A percentile compares a stretch with the other conserved stretches of the same genome.
Conservation (phyloP, 2,888 invertebrate species). For the Petrophora chlorosata region DNA sequence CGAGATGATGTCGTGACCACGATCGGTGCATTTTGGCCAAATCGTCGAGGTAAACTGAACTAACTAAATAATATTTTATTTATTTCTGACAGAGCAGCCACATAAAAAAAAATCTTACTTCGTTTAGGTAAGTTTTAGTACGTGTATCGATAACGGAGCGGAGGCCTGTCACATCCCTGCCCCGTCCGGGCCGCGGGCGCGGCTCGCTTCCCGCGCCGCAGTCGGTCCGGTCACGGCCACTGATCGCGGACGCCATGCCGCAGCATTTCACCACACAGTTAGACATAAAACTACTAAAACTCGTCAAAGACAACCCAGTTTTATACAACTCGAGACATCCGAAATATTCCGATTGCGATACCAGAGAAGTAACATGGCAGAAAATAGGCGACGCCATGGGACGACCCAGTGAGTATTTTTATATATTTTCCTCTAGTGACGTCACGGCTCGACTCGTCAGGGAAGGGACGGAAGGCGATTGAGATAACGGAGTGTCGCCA, state of each 20-base stretch:
- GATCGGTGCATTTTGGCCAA: too few species aligned
- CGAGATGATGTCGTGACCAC: too few species aligned
- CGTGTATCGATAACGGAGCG: constrained; percentile 28
- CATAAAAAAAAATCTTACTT: neutral
- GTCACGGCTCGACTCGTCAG: constrained; percentile 2
- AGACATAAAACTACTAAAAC: constrained; percentile 59
- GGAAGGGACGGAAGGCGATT: neutral
- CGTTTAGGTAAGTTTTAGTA: neutral
- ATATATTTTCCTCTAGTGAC: constrained; percentile 9
- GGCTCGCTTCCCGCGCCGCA: constrained; percentile 30
- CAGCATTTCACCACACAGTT: constrained; percentile 64
- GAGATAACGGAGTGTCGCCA: neutral
- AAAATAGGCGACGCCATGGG: constrained; percentile 66
- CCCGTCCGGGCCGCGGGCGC: constrained; percentile 19
- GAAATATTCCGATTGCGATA: constrained; percentile 63
- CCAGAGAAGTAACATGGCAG: constrained; percentile 72
- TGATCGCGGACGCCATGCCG: constrained; percentile 56
- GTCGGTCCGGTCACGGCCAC: constrained; percentile 24
- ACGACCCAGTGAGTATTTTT: constrained; percentile 62
- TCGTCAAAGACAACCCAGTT: constrained; percentile 64
- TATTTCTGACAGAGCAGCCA: too few species aligned
- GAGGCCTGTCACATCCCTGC: constrained; percentile 20
- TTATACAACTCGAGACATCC: constrained; percentile 63
- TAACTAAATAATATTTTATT: too few species aligned
- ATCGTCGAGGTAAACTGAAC: too few species aligned